Percentiles rank a stretch among this genome's conserved stretches.
Evolutionary conservation across 1,140 invertebrate species (phyloP).

Genomic region (Drosophila mayri): DNA sequence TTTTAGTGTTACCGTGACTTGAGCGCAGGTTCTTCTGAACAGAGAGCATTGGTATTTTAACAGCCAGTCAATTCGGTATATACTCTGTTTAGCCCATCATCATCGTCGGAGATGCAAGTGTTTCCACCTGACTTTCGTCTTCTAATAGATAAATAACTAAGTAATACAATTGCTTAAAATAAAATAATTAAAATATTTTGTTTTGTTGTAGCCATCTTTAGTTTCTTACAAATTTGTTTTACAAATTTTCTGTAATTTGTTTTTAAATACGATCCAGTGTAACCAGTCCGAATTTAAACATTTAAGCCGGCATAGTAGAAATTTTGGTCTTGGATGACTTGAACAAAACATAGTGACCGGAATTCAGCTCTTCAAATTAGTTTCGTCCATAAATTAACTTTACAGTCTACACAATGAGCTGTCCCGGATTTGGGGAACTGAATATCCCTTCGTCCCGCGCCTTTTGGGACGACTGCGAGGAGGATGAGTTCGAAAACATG

Average conservation of each 20-base stretch:
- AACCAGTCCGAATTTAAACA: too few relatives aligned
- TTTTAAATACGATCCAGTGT: background rate
- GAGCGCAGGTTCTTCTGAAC: background rate
- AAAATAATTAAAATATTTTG: background rate
- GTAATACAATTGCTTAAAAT: background rate
- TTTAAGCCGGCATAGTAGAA: too few relatives aligned
- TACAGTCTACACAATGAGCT: slow-evolving; percentile 49
- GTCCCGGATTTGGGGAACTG: slow-evolving; percentile 79
- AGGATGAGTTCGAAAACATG: slow-evolving; percentile 68
- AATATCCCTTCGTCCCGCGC: slow-evolving; percentile 79
- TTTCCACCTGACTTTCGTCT: background rate
- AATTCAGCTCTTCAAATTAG: slow-evolving; percentile 14
- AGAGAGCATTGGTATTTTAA: slow-evolving; percentile 1
- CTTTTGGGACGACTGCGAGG: slow-evolving; percentile 83
- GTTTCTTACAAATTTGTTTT: background rate
- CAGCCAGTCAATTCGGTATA: background rate
- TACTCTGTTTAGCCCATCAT: background rate
- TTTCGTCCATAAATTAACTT: slow-evolving; percentile 18
- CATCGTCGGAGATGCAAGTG: background rate
- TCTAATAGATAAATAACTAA: background rate
- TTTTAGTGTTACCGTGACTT: slow-evolving; percentile 37
- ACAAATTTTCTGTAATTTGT: too few relatives aligned
- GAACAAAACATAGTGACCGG: slow-evolving; percentile 50
- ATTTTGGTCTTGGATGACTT: slow-evolving; percentile 30
- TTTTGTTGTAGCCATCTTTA: accelerated